Evolutionary conservation across 2,888 invertebrate species (phyloP).

Genomic region (Diplolepis rosae): DNA sequence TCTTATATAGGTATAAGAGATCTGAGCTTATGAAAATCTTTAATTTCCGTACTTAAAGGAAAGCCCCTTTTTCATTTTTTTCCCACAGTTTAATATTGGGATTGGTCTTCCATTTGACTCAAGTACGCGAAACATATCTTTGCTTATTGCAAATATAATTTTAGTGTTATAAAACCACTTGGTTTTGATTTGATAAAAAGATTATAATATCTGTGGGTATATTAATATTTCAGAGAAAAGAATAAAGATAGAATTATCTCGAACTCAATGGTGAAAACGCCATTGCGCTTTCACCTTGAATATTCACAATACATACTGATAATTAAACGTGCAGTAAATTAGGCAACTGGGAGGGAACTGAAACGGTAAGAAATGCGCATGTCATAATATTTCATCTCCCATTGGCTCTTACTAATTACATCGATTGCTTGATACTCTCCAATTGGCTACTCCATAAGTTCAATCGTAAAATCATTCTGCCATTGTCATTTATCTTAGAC

Average conservation of each 20-base stretch:
- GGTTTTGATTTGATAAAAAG: background rate
- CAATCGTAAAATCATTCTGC: background rate
- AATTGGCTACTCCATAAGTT: constrained; percentile 39
- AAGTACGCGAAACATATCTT: background rate
- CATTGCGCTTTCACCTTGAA: constrained; percentile 26
- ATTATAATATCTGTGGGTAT: background rate
- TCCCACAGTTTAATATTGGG: background rate
- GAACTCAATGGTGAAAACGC: constrained; percentile 9
- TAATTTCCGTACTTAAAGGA: constrained; percentile 3
- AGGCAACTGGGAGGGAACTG: constrained; percentile 8
- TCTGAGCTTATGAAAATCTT: constrained; percentile 37
- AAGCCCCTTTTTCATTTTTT: background rate
- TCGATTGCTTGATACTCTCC: constrained; percentile 38
- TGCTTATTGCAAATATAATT: too few species aligned
- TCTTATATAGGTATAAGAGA: constrained; percentile 36
- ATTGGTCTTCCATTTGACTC: background rate
- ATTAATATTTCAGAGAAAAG: background rate
- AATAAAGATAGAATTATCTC: background rate
- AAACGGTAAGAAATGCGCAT: constrained; percentile 41
- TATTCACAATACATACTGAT: constrained; percentile 10
- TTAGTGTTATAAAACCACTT: background rate
- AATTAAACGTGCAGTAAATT: constrained; percentile 13
- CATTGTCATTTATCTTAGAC: background rate
- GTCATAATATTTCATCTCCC: constrained; percentile 33
- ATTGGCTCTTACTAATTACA: constrained; percentile 50